A percentile compares a stretch with the other conserved stretches of the same genome.
phyloP scores from a whole-genome alignment of 2,113 vertebrate genomes.

The Furnarius figulus region DNA sequence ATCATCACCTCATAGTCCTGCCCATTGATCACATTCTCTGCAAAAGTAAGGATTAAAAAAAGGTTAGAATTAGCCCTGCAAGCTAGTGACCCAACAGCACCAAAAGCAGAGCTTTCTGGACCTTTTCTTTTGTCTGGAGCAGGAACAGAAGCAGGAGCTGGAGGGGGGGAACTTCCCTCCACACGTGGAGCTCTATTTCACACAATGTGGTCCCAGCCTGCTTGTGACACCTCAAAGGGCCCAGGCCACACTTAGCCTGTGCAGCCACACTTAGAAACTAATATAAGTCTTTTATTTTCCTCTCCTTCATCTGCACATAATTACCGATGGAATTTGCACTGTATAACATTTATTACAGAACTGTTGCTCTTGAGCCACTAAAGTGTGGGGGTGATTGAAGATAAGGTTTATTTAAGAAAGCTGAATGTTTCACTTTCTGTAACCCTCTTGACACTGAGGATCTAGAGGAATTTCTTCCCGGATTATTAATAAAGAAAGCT shows the following conservation, averaged over 20 bases:
- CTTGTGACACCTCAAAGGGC: background rate
- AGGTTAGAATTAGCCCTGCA: background rate
- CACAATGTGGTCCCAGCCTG: background rate
- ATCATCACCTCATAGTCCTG: conserved; percentile 95
- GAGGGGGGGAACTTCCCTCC: background rate
- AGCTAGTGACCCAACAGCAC: background rate
- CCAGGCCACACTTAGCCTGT: background rate
- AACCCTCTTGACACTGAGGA: background rate
- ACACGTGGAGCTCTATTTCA: background rate
- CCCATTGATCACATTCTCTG: conserved; percentile 91
- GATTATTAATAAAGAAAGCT: background rate
- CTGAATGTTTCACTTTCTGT: background rate
- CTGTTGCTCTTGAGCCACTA: background rate
- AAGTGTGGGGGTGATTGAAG: background rate
- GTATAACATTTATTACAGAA: background rate
- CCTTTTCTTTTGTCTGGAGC: background rate
- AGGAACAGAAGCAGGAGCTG: background rate
- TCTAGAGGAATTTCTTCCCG: background rate
- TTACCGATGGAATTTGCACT: background rate
- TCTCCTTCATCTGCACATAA: background rate
- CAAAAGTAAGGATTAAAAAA: background rate
- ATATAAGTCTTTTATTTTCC: background rate
- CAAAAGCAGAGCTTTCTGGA: background rate
- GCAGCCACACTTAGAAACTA: background rate
- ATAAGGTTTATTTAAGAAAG: background rate